Evolutionary conservation across 2,888 invertebrate genomes (phyloP), one percentile per base, ranked within the genome.

Genomic region (Drosophila monieri): DNA sequence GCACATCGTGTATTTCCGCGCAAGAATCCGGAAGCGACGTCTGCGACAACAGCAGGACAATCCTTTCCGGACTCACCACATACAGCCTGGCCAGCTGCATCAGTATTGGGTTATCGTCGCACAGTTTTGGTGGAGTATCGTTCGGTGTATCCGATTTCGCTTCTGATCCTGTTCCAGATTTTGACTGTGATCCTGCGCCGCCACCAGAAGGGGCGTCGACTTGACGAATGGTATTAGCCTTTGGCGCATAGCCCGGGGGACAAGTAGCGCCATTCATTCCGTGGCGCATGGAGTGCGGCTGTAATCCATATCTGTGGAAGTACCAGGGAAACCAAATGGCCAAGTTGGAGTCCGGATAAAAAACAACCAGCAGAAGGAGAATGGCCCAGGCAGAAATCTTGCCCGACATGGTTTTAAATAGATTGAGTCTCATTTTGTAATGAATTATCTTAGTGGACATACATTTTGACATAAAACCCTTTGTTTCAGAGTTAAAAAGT

Each of bases 31-130:
- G n/a, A 2, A 93, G 52, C 39, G 92, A 89, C 6, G 91, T 89
- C 35, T 90, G 80, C 0, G 92, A 90, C 23, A 93, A 81, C 32
- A 93, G 77, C 64, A 91, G 87, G 1, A 93, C 85, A 60, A 94
- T 92, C 39, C 92, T 91, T 81, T 94, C 93, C 0, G 93, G 93
- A 88, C 92, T 93, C 14, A 92, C 92, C 5, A 92, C 91, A 81
- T 93, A 92, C 48, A 93, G 88, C 58, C 92, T 91, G 1, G 93
- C 93, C 68, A 93, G 87, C 74, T 92, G 92, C 57, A 90, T 74
- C 77, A 93, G 89, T 41, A 93, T 71, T 60, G 90, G 89, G 74
- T 93, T 92, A 72, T 91, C 91, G 70, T 91, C 90, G 76, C 92
- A 92, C 23, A 65, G 35, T 6, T n/a, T 35, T 1, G 1, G 1